Evolutionary conservation across 2,113 vertebrate species (phyloP), one percentile per base, ranked within the genome.

Genomic region (Corythoichthys haematopterus): DNA sequence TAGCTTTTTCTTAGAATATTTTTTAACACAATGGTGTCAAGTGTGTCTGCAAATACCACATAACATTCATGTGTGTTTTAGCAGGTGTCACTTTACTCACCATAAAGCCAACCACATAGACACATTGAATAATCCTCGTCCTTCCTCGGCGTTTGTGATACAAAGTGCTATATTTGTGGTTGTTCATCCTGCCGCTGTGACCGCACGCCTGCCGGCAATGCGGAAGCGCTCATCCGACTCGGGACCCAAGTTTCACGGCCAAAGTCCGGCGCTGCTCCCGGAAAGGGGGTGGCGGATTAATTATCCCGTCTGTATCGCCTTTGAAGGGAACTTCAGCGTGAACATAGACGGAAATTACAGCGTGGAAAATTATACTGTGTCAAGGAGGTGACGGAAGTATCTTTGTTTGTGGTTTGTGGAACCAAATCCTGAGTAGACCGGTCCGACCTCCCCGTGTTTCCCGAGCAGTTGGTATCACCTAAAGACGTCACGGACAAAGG

Each of bases 41-140:
- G 48, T 40, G 50, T 53, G 43, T 13, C 10, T 45, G 33, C 20
- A 13, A 47, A 46, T 12, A 47, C 15, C 64, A 65, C 9, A 65
- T 38, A 51, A 15, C 15, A 37, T n/a, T 65, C 28, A 3, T 1
- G 14, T 36, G 3, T 51, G 15, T 8, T 14, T 37, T 15, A 36
- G 60, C 40, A 47, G 20, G 2, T 55, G 52, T 57, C 11, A 36
- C 33, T 65, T 65, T 40, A 91, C 92, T 93, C 78, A 93, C 92
- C 92, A 93, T 90, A 72, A 93, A 93, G 61, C 92, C 91, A 68
- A 93, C 92, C 66, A 92, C 82, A 45, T 91, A 92, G 66, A 93
- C 87, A 46, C 90, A 93, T 38, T 66, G 77, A 70, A 91, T 87
- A 47, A 91, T 91, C 33, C 83, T 77, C 14, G 55, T 74, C 66